Percentiles rank a stretch among this genome's conserved stretches.
phyloP scores from a whole-genome alignment of 2,113 vertebrate species.

The Anas platyrhynchos region DNA sequence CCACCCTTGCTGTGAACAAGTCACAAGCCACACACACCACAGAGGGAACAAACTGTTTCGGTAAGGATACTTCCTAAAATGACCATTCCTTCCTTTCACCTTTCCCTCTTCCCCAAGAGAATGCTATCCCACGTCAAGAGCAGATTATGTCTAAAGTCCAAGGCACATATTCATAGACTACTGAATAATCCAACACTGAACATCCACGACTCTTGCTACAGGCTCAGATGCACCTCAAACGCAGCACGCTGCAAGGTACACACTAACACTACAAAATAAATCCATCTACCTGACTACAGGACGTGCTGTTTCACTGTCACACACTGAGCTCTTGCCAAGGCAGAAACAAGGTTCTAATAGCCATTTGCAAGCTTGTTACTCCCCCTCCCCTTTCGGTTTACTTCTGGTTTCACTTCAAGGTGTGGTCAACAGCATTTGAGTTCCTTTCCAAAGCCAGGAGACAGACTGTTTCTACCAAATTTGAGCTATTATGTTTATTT shows the following conservation, averaged over 20 bases:
- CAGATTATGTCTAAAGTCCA: neutral
- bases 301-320: neutral
- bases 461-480: neutral
- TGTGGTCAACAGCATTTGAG: neutral
- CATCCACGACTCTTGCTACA: neutral
- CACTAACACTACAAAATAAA: neutral
- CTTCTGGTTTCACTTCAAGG: neutral
- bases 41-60: neutral
- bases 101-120: too few relatives aligned
- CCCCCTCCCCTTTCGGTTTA: too few relatives aligned
- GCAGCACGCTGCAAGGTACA: neutral
- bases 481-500: neutral
- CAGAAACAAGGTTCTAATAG: neutral
- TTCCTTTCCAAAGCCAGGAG: neutral
- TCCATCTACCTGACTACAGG: neutral
- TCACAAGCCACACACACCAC: neutral
- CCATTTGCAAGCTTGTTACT: neutral
- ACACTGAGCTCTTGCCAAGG: neutral
- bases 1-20: too few relatives aligned
- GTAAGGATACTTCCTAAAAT: neutral
- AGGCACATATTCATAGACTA: neutral
- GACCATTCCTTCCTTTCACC: neutral
- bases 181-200: neutral
- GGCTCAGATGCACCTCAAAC: neutral
- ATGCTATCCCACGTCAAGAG: neutral